phyloP scores from a whole-genome alignment of 2,797 vertebrate species.

The Clarias platycephalus region DNA sequence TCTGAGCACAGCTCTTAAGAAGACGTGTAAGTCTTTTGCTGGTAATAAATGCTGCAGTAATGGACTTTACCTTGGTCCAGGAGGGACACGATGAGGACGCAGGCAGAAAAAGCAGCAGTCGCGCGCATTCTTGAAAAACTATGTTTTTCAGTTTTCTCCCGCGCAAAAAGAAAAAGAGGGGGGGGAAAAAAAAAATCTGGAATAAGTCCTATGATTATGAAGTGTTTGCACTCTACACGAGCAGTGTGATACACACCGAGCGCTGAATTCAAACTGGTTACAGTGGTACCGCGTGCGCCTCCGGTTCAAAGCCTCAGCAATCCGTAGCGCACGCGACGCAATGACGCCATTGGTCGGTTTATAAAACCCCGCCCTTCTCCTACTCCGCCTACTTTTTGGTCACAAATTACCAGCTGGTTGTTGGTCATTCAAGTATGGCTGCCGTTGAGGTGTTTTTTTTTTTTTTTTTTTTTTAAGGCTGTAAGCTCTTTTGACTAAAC shows the following conservation, averaged over 20 bases:
- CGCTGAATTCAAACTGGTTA: conserved; percentile 39
- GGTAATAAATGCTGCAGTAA: background rate
- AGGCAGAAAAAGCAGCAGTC: conserved; percentile 25
- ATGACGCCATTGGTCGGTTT: background rate
- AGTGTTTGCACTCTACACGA: background rate
- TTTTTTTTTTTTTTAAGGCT: background rate
- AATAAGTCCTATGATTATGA: conserved; percentile 28
- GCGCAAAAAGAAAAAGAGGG: no score
- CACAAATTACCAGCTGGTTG: background rate
- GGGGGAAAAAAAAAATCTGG: background rate
- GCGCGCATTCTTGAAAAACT: conserved; percentile 44
- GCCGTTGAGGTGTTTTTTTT: background rate
- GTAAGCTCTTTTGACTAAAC: background rate
- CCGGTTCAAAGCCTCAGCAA: background rate
- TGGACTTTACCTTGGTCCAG: conserved; percentile 50
- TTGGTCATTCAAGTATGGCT: background rate
- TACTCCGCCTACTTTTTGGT: background rate
- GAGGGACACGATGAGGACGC: conserved; percentile 35
- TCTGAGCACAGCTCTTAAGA: background rate
- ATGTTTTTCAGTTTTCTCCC: background rate
- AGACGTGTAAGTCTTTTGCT: background rate
- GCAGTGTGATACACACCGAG: background rate
- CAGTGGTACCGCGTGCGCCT: conserved; percentile 40
- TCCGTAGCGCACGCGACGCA: background rate
- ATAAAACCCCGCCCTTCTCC: background rate